Base-by-base conservation (phyloP, 2,888 invertebrate genomes). In the Eupithecia inturbata region DNA sequence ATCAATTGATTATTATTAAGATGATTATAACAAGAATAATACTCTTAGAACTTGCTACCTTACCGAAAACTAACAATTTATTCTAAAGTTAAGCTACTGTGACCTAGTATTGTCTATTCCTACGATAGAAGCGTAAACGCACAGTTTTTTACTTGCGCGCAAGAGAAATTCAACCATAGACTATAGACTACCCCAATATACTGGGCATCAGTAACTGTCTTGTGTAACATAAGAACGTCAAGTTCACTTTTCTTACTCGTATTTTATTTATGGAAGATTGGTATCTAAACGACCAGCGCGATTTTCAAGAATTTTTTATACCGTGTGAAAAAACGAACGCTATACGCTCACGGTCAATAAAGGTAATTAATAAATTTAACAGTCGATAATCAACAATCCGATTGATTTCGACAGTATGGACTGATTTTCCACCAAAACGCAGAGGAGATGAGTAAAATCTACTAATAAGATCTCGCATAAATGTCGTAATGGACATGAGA, bases 91-190 rank as follows among this genome's bases (percentile, higher is more conserved):
- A 19, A 12, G 62, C 57, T 57, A 66, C 53, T 64, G 76, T 68
- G 70, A 76, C 6, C 74, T 80, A 77, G 74, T 77, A 76, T 79
- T 82, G 80, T 80, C 80, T 78, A 82, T 70, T 33, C 41, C 14
- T 36, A 66, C 36, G 39, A 41, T 66, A 41, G 39, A 39, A 66
- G 39, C 63, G 16, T 28, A 39, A 66, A 66, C n/a, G 64, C 63
- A 63, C n/a, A 7, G 22, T 5, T 39, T 64, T 64, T 39, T 10
- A 31, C 19, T 31, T 31, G 12, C 19, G 31, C 4, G 1, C 57
- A 57, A 57, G 57, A 26, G 26, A 57, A 57, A 26, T 26, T 57
- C 12, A 12, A 26, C 22, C 22, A 57, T 26, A 26, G 57, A 31
- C n/a, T n/a, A 57, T 26, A 26, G 57, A 53, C 53, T 22, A 22